phyloP scores from a whole-genome alignment of 1,140 invertebrate genomes.

The Metaphire vulgaris region DNA sequence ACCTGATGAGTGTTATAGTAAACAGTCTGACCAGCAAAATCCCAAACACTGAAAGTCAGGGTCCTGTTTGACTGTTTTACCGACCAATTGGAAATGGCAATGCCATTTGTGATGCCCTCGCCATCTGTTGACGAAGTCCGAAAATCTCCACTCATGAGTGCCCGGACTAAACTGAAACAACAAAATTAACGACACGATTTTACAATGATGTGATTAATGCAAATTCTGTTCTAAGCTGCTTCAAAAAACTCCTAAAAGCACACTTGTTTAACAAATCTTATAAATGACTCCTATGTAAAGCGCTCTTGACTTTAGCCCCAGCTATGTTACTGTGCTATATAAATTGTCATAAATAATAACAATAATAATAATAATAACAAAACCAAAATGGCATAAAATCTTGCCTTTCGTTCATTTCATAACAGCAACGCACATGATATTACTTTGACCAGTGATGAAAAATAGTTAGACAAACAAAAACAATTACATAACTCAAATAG shows the following conservation, averaged over 20 bases:
- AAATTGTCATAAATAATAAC: no score
- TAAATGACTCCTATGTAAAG: no score
- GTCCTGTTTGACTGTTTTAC: slow-evolving; percentile 33
- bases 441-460: no score
- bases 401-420: no score
- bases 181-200: slow-evolving; percentile 16
- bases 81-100: slow-evolving; percentile 46
- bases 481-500: no score
- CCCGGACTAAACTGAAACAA: slow-evolving; percentile 39
- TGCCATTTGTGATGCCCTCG: slow-evolving; percentile 48
- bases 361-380: no score
- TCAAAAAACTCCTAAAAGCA: neutral
- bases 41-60: slow-evolving; percentile 46
- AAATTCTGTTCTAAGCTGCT: neutral
- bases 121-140: slow-evolving; percentile 33
- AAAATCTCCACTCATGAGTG: slow-evolving; percentile 34
- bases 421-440: no score
- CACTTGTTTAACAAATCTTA: neutral
- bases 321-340: no score
- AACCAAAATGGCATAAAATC: slow-evolving; percentile 1
- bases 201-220: neutral
- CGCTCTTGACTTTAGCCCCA: no score
- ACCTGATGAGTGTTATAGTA: slow-evolving; percentile 53
- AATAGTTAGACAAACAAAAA: no score
- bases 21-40: slow-evolving; percentile 52